Evolutionary conservation across 1,140 invertebrate species (phyloP).

Genomic region (Microplitis demolitor): DNA sequence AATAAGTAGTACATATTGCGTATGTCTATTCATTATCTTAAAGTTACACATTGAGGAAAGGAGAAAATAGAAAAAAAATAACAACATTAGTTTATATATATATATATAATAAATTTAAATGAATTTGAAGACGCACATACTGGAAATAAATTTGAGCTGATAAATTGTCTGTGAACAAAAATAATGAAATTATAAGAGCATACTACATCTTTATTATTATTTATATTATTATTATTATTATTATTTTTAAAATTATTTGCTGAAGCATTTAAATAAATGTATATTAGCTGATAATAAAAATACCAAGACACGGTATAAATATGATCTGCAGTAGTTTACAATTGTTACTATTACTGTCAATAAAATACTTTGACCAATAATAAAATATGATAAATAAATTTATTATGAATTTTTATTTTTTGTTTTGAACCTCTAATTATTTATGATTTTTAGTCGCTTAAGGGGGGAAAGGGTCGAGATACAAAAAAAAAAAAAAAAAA

Average conservation of each 20-base stretch:
- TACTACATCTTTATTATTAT: too few relatives aligned
- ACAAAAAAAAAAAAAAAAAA: too few relatives aligned
- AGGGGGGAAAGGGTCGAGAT: too few relatives aligned
- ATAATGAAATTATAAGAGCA: too few relatives aligned
- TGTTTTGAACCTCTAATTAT: neutral
- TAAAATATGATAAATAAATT: constrained; percentile 37
- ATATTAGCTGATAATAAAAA: neutral
- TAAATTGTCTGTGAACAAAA: too few relatives aligned
- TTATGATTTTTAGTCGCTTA: too few relatives aligned
- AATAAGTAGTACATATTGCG: constrained; percentile 29
- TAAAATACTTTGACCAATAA: constrained; percentile 41
- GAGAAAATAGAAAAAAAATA: neutral
- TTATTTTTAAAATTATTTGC: neutral
- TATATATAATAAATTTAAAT: too few relatives aligned
- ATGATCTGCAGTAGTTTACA: constrained; percentile 15
- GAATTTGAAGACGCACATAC: constrained; percentile 14
- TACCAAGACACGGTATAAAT: constrained; percentile 10
- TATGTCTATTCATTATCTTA: constrained; percentile 35
- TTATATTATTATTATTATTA: neutral
- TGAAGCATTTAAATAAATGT: constrained; percentile 13
- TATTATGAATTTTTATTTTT: constrained; percentile 15
- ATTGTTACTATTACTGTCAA: constrained; percentile 42
- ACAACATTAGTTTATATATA: too few relatives aligned
- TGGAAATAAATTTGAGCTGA: neutral
- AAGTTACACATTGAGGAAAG: constrained; percentile 36